Conservation (phyloP, 2,113 vertebrate genomes). For the Sakesphorus luctuosus region DNA sequence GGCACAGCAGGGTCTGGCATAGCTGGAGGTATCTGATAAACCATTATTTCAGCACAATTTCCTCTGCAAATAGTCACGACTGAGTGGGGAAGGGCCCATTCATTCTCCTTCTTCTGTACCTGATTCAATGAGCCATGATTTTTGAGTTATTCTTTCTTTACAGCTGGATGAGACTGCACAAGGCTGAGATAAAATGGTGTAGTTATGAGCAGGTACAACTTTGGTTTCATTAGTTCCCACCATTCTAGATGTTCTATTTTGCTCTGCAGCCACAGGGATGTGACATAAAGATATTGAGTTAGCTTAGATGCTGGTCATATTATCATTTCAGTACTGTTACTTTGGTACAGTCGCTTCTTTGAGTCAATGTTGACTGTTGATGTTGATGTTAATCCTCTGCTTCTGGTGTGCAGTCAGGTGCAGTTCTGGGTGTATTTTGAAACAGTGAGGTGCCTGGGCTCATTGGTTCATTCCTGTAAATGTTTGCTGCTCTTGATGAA, state of each 20-base stretch:
- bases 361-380: background rate
- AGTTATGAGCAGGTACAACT: background rate
- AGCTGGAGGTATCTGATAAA: background rate
- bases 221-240: background rate
- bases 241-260: background rate
- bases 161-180: background rate
- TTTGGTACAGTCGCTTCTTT: background rate
- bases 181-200: background rate
- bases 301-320: background rate
- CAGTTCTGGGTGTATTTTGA: background rate
- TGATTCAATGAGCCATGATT: conserved; percentile 16
- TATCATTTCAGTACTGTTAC: background rate
- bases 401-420: background rate
- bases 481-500: background rate
- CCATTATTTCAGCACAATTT: conserved; percentile 1
- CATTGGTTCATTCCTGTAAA: background rate
- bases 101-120: background rate
- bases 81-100: conserved; percentile 1
- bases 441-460: background rate
- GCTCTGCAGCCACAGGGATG: background rate
- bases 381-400: background rate
- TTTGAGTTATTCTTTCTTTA: conserved; percentile 26
- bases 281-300: background rate
- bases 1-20: background rate
- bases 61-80: conserved; percentile 4